Conservation (phyloP, 2,888 invertebrate species). For the Choristoneura rosaceana region DNA sequence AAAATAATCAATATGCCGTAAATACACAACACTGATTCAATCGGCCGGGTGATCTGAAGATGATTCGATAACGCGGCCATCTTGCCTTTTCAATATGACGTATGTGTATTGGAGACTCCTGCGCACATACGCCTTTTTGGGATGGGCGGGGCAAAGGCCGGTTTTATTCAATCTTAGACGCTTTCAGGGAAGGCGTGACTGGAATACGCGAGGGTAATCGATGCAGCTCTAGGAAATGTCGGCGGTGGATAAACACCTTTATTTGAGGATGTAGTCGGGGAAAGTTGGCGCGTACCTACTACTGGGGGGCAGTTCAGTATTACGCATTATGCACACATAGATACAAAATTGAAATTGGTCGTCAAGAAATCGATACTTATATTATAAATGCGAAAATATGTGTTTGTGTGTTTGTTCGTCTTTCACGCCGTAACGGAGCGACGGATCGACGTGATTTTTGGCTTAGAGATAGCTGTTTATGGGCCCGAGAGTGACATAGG, state of each 20-base stretch:
- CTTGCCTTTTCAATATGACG: background rate
- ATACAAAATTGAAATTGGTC: too few relatives aligned
- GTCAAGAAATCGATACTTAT: too few relatives aligned
- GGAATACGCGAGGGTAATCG: conserved; percentile 10
- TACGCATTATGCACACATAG: too few relatives aligned
- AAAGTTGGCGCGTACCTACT: too few relatives aligned
- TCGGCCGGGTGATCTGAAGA: conserved; percentile 16
- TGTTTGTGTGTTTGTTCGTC: too few relatives aligned
- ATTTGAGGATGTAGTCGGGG: background rate
- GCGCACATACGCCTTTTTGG: background rate
- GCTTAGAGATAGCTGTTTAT: too few relatives aligned
- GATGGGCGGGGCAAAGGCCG: background rate
- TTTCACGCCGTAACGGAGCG: too few relatives aligned
- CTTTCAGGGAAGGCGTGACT: conserved; percentile 14
- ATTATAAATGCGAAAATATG: too few relatives aligned
- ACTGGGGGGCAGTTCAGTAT: too few relatives aligned
- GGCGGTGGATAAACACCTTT: conserved; percentile 14
- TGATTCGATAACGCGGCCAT: conserved; percentile 11
- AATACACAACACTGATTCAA: conserved; percentile 13
- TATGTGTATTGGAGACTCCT: background rate
- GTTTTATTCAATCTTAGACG: conserved; percentile 19
- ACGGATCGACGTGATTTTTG: too few relatives aligned
- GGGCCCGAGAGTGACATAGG: too few relatives aligned
- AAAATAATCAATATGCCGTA: conserved; percentile 11
- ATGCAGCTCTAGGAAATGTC: background rate